phyloP scores from a whole-genome alignment of 2,888 invertebrate genomes.

The Clivina fossor region DNA sequence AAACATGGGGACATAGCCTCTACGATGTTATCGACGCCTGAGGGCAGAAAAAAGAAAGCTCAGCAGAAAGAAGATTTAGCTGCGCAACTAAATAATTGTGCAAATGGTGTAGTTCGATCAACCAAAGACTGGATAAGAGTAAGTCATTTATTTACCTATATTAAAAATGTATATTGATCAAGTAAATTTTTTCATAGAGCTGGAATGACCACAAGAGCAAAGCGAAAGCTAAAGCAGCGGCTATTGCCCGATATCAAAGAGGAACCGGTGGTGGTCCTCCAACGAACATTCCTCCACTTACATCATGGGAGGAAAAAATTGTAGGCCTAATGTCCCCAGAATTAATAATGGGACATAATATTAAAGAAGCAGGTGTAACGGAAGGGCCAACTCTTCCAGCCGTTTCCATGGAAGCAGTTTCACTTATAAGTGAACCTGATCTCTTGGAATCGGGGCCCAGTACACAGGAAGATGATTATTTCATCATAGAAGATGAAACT shows the following conservation, averaged over 20 bases:
- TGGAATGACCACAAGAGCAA: slow-evolving; percentile 2
- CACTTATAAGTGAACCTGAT: too few species aligned
- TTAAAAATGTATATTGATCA: background rate
- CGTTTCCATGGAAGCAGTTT: too few species aligned
- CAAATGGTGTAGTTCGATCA: background rate
- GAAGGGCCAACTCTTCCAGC: too few species aligned
- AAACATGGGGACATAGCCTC: background rate
- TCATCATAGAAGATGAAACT: too few species aligned
- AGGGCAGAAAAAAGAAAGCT: background rate
- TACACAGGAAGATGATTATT: too few species aligned
- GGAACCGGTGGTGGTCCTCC: background rate
- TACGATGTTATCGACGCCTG: background rate
- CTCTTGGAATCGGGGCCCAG: too few species aligned
- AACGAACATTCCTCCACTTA: background rate
- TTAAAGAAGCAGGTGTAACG: too few species aligned
- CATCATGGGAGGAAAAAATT: slow-evolving; percentile 3
- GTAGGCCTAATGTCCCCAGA: background rate
- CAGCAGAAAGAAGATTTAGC: background rate
- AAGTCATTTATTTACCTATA: background rate
- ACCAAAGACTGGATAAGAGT: slow-evolving; percentile 9
- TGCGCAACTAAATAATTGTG: background rate
- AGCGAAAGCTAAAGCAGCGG: slow-evolving; percentile 2
- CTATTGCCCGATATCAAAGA: background rate
- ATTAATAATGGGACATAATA: too few species aligned
- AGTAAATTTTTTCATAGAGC: background rate